A percentile compares a stretch with the other conserved stretches of the same genome.
Evolutionary conservation across 2,797 vertebrate species (phyloP).

Genomic region (Cynodonichthys magdalenae): DNA sequence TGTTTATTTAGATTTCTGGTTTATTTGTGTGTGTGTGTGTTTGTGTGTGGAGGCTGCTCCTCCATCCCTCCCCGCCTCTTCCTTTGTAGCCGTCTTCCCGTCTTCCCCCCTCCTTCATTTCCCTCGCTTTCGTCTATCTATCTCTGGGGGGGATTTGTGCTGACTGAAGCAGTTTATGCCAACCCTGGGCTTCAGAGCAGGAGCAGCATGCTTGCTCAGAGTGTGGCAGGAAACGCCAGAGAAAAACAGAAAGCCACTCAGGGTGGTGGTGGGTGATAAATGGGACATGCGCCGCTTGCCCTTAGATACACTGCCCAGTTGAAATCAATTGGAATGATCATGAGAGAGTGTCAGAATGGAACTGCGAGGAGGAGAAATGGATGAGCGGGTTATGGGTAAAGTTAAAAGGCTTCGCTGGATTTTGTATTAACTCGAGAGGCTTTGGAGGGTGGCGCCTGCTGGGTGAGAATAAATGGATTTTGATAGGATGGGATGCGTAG

Average conservation of each 20-base stretch:
- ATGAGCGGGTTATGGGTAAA: conserved; percentile 46
- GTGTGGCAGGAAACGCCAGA: conserved; percentile 36
- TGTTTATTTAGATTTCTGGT: conserved; percentile 27
- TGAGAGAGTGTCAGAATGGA: conserved; percentile 44
- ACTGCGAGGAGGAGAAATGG: conserved; percentile 31
- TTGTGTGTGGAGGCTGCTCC: conserved; percentile 14
- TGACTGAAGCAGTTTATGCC: conserved; percentile 80
- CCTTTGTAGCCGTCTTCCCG: conserved; percentile 25
- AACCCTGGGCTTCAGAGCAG: conserved; percentile 55
- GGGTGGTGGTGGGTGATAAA: conserved; percentile 36
- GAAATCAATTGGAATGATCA: conserved; percentile 66
- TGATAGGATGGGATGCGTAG: conserved; percentile 48
- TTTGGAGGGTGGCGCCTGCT: conserved; percentile 48
- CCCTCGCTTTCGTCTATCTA: conserved; percentile 54
- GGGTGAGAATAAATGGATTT: conserved; percentile 69
- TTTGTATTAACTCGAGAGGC: conserved; percentile 55
- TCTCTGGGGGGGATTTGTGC: conserved; percentile 75
- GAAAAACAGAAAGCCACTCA: conserved; percentile 31
- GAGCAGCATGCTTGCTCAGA: conserved; percentile 38
- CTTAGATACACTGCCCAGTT: conserved; percentile 60
- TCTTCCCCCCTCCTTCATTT: conserved; percentile 34
- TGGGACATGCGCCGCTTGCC: conserved; percentile 59
- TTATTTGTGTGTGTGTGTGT: conserved; percentile 23
- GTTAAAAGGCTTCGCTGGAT: conserved; percentile 66
- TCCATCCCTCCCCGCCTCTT: conserved; percentile 2